phyloP scores from a whole-genome alignment of 2,888 invertebrate species.

The Netelia virgata region DNA sequence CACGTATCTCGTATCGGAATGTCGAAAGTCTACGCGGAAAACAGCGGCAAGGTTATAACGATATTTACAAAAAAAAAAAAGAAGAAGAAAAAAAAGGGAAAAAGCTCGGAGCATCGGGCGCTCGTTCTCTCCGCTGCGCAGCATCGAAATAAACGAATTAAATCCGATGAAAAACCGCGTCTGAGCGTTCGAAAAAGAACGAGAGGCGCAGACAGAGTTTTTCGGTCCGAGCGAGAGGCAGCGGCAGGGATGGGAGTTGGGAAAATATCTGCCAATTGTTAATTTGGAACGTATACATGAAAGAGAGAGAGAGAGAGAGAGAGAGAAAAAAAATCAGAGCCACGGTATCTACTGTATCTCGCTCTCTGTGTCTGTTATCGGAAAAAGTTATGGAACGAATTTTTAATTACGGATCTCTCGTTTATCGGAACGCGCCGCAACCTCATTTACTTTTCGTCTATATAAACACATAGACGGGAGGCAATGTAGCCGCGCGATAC shows the following conservation, averaged over 20 bases:
- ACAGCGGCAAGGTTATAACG: conserved; percentile 8
- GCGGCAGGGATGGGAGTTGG: background rate
- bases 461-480: background rate
- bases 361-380: conserved; percentile 2
- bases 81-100: background rate
- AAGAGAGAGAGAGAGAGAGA: background rate
- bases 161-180: conserved; percentile 27
- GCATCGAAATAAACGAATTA: conserved; percentile 10
- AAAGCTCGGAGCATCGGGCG: no score
- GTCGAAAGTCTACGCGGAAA: conserved; percentile 13
- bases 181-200: conserved; percentile 6
- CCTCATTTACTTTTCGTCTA: conserved; percentile 1
- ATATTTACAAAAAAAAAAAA: background rate
- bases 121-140: conserved; percentile 11
- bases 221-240: background rate
- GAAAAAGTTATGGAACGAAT: conserved; percentile 44
- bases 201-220: conserved; percentile 20
- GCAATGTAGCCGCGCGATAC: background rate
- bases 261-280: conserved; percentile 43
- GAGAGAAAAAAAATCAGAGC: background rate
- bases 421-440: conserved; percentile 19
- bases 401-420: conserved; percentile 56
- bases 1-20: conserved; percentile 32
- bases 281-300: background rate
- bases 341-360: no score